These are phyloP conservation scores for Cephus cinctus DNA, from an alignment of 1,140 invertebrate species.

Conservation along the genomic window DNA sequence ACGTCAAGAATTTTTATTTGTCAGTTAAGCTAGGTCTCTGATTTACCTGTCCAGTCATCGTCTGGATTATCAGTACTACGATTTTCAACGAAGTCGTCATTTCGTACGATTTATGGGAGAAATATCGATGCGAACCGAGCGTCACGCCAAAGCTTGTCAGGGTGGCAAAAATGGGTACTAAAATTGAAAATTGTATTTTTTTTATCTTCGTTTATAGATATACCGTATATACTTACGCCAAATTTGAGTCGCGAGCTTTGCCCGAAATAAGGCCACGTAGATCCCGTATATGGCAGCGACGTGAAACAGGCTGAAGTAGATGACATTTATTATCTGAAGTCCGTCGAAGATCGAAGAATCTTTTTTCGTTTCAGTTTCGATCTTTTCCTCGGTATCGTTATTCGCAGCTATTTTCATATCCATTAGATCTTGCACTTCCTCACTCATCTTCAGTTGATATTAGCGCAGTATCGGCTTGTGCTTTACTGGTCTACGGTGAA, in stretches of 20 bases:
- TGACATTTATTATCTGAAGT: slow-evolving; percentile 10
- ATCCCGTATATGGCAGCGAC: slow-evolving; percentile 17
- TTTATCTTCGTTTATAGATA: background rate
- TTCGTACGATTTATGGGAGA: slow-evolving; percentile 59
- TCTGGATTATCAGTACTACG: slow-evolving; percentile 52
- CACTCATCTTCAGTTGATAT: too few relatives aligned
- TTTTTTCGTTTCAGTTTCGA: background rate
- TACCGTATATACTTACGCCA: slow-evolving; percentile 22
- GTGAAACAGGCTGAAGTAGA: slow-evolving; percentile 19
- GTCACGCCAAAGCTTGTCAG: slow-evolving; percentile 51
- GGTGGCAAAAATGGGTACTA: slow-evolving; percentile 37
- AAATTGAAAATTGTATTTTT: too few relatives aligned
- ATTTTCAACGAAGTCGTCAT: slow-evolving; percentile 48
- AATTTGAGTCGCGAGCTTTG: slow-evolving; percentile 13
- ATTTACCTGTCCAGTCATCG: slow-evolving; percentile 58
- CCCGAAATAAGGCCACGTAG: slow-evolving; percentile 12
- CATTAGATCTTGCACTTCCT: too few relatives aligned
- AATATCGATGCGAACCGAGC: slow-evolving; percentile 59
- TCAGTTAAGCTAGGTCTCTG: background rate
- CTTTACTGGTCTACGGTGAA: background rate
- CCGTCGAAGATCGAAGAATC: slow-evolving; percentile 1
- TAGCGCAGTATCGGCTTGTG: background rate
- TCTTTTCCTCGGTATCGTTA: background rate
- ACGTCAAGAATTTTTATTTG: background rate
- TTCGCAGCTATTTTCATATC: background rate